These are phyloP conservation scores for Pterocles burchelli DNA, from an alignment of 2,113 vertebrate species.

Conservation along the genomic window DNA sequence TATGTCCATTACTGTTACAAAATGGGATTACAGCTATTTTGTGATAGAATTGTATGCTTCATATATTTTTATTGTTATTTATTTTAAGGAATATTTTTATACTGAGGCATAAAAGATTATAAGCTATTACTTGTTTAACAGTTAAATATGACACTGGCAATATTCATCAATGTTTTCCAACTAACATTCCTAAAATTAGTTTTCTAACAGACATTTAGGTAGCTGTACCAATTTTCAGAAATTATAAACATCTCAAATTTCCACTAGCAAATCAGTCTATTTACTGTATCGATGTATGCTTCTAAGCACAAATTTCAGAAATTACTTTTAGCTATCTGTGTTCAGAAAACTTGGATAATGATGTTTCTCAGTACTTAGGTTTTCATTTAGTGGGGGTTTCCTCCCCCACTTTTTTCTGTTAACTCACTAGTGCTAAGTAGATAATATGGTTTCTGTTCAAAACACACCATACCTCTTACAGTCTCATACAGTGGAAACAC, in stretches of 20 bases:
- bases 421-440: not conserved
- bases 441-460: not conserved
- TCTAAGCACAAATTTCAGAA: constrained; percentile 1
- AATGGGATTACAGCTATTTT: constrained; percentile 18
- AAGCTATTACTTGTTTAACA: constrained; percentile 49
- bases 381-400: not conserved
- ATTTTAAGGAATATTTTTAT: constrained; percentile 59
- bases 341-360: not conserved
- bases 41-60: not conserved
- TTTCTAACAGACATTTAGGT: constrained; percentile 24
- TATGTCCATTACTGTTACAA: constrained; percentile 10
- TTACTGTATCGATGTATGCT: not conserved
- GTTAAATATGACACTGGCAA: constrained; percentile 34
- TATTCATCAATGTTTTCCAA: constrained; percentile 19
- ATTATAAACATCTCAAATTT: not conserved
- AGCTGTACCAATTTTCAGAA: constrained; percentile 14
- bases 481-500: not conserved
- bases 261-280: not conserved
- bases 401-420: not conserved
- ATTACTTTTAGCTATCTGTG: not conserved
- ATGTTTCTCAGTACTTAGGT: not conserved
- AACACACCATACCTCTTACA: not conserved
- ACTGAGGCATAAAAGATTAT: constrained; percentile 37
- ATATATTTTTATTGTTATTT: constrained; percentile 59
- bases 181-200: constrained; percentile 22